Percentiles rank a stretch among this genome's conserved stretches.
Evolutionary conservation across 1,140 invertebrate species (phyloP).

Genomic region (Pseudomyrmex cubaensis): DNA sequence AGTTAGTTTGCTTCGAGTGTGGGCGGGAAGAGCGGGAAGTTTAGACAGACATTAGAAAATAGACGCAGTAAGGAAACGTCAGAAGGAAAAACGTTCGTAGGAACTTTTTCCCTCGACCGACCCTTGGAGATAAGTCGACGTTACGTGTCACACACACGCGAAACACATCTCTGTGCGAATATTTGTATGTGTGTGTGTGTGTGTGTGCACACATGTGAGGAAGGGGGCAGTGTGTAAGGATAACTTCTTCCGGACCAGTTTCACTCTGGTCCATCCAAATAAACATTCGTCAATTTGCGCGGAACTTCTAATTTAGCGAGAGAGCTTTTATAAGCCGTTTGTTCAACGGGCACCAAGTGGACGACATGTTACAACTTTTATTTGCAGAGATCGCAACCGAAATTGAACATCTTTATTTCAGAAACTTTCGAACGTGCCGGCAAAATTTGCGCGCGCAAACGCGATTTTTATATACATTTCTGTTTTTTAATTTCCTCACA

Average conservation of each 20-base stretch:
- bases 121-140: slow-evolving; percentile 10
- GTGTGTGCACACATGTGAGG: no score
- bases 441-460: background rate
- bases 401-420: slow-evolving; percentile 31
- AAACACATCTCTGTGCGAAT: background rate
- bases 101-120: slow-evolving; percentile 60
- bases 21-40: slow-evolving; percentile 44
- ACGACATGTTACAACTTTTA: background rate
- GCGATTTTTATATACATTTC: background rate
- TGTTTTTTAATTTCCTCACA: no score
- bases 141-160: slow-evolving; percentile 32
- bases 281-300: slow-evolving; percentile 57
- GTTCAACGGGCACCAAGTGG: background rate
- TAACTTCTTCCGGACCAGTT: background rate
- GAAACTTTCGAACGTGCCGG: background rate
- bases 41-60: slow-evolving; percentile 66
- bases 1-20: slow-evolving; percentile 42
- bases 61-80: slow-evolving; percentile 25
- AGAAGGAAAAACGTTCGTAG: slow-evolving; percentile 28
- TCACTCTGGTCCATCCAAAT: slow-evolving; percentile 32
- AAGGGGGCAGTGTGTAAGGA: background rate
- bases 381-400: background rate
- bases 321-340: slow-evolving; percentile 17
- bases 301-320: slow-evolving; percentile 48
- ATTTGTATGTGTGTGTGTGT: no score